These are phyloP conservation scores for Lithophane leautieri DNA, from an alignment of 2,888 invertebrate genomes.

Conservation along the genomic window DNA sequence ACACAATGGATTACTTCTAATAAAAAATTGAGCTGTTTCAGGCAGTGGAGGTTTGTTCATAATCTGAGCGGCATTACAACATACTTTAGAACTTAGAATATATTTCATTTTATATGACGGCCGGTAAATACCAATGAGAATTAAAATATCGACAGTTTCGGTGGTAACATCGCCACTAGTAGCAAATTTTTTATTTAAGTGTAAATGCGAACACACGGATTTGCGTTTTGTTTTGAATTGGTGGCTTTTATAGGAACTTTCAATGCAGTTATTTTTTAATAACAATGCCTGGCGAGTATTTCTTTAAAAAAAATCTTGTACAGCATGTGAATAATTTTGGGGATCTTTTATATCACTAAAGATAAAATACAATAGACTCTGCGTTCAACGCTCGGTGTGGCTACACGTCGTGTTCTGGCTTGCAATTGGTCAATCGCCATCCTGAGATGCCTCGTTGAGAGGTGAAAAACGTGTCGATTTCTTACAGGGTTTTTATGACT, in stretches of 20 bases:
- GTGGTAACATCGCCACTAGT: constrained; percentile 56
- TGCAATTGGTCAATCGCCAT: no score
- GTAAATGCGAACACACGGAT: neutral
- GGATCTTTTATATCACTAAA: neutral
- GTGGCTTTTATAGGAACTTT: constrained; percentile 6
- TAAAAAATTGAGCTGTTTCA: constrained; percentile 64
- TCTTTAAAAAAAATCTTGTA: neutral
- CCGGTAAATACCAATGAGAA: constrained; percentile 48
- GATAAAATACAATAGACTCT: no score
- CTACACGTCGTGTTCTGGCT: no score
- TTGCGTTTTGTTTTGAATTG: neutral
- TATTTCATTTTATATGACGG: constrained; percentile 30
- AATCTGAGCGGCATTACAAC: constrained; percentile 39
- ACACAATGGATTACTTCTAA: constrained; percentile 59
- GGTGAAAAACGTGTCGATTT: no score
- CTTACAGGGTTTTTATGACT: no score
- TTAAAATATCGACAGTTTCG: constrained; percentile 62
- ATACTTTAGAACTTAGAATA: constrained; percentile 26
- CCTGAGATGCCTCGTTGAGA: no score
- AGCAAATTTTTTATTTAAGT: neutral
- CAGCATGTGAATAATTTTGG: constrained; percentile 14
- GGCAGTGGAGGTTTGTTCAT: constrained; percentile 66
- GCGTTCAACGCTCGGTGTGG: no score
- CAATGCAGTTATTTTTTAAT: neutral
- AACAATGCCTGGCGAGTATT: neutral